Evolutionary conservation across 2,888 invertebrate genomes (phyloP), one percentile per base, ranked within the genome.

Genomic region (Thera obeliscata): DNA sequence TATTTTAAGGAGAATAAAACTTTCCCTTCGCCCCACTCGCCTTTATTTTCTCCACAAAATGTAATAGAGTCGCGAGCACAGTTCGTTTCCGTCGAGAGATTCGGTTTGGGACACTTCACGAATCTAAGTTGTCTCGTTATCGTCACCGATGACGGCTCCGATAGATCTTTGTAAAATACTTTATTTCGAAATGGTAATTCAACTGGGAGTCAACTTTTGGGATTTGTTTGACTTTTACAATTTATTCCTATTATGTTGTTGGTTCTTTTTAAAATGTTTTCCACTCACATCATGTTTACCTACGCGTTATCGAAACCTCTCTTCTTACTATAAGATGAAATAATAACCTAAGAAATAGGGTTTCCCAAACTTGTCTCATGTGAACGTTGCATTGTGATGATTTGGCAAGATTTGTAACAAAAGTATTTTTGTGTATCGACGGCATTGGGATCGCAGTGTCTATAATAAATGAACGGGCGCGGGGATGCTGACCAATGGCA

Each of bases 381-480:
- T 72, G 67, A 57, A 69, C 63, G 65, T 64, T 61, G 75, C 76
- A 75, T 74, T 78, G 74, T 73, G 77, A 78, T 84, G 81, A 84
- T 73, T 75, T 72, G 67, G 76, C 80, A 79, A 78, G 76, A 81
- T 82, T 80, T 76, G 73, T 74, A 74, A 81, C 74, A 69, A 72
- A 73, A 74, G 74, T 71, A 79, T 78, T 75, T 73, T 69, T 76
- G 79, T 78, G 75, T 76, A 76, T 76, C 73, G 77, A 72, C 65
- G 76, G 74, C 73, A 72, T 81, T 87, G 89, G 91, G 89, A 90
- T 91, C 92, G 84, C 88, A 83, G 86, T 91, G 93, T 94, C 93
- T 94, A 94, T 94, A 94, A 94, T 94, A 94, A 94, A 94, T 94
- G 94, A 94, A 93, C 88, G 90, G 89, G 88, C 88, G 90, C 88